Conservation (phyloP, 2,797 vertebrate genomes). For the Pelochelys cantorii region DNA sequence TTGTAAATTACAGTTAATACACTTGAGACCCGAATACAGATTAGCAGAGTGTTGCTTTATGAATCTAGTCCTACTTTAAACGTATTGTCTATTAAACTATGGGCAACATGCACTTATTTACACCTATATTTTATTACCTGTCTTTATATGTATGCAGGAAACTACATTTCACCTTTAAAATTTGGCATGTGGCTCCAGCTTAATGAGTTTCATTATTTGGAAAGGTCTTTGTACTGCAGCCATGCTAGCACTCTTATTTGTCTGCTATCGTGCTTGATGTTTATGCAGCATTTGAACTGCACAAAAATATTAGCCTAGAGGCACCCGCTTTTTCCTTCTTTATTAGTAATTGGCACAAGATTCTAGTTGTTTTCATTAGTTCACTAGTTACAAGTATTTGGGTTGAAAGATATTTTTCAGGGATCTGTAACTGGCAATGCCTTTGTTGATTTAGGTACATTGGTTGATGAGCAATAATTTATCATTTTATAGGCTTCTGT, state of each 20-base stretch:
- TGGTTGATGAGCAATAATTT: rapidly evolving
- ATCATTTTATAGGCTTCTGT: not conserved
- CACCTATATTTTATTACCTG: conserved; percentile 68
- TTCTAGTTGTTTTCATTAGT: not conserved
- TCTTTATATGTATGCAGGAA: conserved; percentile 47
- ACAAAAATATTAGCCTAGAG: conserved; percentile 21
- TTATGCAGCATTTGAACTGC: not conserved
- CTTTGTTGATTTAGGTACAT: conserved; percentile 12
- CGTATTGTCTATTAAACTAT: conserved; percentile 76
- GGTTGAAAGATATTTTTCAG: conserved; percentile 35
- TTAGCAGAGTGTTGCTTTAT: conserved; percentile 80
- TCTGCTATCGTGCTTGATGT: rapidly evolving
- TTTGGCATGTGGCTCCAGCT: conserved; percentile 26
- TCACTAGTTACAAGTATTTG: rapidly evolving
- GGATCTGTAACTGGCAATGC: conserved; percentile 20
- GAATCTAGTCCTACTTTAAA: conserved; percentile 79
- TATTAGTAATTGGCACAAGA: not conserved
- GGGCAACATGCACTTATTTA: conserved; percentile 76
- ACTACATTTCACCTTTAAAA: conserved; percentile 67
- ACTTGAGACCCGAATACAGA: conserved; percentile 84
- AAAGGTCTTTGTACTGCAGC: conserved; percentile 54
- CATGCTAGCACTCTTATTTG: conserved; percentile 9
- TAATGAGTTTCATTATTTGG: not conserved
- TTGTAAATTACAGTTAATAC: conserved; percentile 88
- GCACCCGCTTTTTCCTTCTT: conserved; percentile 9